phyloP scores from a whole-genome alignment of 2,797 vertebrate genomes.

The Steatocranus sp. region DNA sequence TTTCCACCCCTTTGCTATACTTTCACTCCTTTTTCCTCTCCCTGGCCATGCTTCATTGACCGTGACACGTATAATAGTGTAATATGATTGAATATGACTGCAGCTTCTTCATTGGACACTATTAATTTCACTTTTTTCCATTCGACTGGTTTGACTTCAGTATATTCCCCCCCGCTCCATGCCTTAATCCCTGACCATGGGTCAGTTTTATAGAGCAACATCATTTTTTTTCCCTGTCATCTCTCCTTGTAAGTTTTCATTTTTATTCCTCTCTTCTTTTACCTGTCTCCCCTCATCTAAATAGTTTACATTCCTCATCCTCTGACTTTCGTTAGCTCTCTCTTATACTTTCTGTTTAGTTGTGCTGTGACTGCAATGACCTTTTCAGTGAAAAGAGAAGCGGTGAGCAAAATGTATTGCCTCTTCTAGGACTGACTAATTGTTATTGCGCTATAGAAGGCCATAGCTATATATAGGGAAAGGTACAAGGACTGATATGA shows the following conservation, averaged over 20 bases:
- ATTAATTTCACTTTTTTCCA: conserved; percentile 34
- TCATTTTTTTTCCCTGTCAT: not conserved
- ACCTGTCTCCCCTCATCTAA: not conserved
- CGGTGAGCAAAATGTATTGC: not conserved
- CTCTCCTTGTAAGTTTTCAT: not conserved
- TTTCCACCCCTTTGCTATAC: not conserved
- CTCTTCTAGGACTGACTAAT: conserved; percentile 39
- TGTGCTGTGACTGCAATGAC: conserved; percentile 47
- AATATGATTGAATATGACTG: conserved; percentile 37
- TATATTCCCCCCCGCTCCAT: not conserved
- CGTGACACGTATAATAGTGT: conserved; percentile 12
- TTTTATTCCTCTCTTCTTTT: not conserved
- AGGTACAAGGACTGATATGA: not conserved
- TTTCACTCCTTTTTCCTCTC: not conserved
- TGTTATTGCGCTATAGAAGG: conserved; percentile 12
- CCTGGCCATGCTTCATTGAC: conserved; percentile 1
- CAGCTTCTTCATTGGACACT: conserved; percentile 24
- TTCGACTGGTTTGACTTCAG: not conserved
- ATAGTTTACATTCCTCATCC: not conserved
- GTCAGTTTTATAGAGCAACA: not conserved
- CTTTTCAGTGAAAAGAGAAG: conserved; percentile 29
- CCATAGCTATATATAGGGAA: not conserved
- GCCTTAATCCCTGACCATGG: conserved; percentile 11
- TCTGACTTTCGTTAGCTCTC: not conserved
- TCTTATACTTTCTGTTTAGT: conserved; percentile 4